Evolutionary conservation across 2,113 vertebrate species (phyloP).

Genomic region (Cinclus cinclus): DNA sequence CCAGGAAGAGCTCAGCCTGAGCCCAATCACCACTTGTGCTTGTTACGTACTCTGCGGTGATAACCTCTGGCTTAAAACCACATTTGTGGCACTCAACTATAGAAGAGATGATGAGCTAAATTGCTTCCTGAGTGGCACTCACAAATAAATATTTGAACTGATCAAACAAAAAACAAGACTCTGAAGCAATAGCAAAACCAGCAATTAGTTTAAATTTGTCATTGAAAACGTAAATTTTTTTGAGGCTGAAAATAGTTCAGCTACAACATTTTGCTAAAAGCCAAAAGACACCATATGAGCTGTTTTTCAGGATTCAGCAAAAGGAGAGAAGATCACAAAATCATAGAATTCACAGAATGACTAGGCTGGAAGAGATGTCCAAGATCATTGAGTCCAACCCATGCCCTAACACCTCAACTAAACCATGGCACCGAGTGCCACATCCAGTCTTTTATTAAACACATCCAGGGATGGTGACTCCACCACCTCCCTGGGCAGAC

Average conservation of each 20-base stretch:
- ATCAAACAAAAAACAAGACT: background rate
- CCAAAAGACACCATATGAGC: background rate
- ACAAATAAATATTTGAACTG: conserved; percentile 30
- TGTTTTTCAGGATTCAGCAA: background rate
- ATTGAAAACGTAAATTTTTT: conserved; percentile 15
- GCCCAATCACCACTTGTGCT: background rate
- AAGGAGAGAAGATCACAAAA: background rate
- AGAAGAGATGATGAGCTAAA: conserved; percentile 7
- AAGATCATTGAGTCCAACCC: no score
- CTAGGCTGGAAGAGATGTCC: no score
- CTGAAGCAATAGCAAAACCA: conserved; percentile 23
- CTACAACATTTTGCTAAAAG: background rate
- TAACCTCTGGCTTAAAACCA: conserved; percentile 3
- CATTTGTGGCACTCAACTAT: background rate
- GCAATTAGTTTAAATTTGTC: conserved; percentile 28
- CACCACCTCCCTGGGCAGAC: no score
- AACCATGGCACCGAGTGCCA: no score
- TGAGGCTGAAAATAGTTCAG: conserved; percentile 9
- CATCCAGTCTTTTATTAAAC: no score
- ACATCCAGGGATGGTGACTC: no score
- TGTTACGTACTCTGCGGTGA: background rate
- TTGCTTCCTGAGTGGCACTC: conserved; percentile 3
- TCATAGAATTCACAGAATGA: no score
- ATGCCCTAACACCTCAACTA: no score
- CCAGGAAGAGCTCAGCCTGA: background rate